Conservation (phyloP, 1,140 invertebrate genomes). For the Drosophila mojavensis region DNA sequence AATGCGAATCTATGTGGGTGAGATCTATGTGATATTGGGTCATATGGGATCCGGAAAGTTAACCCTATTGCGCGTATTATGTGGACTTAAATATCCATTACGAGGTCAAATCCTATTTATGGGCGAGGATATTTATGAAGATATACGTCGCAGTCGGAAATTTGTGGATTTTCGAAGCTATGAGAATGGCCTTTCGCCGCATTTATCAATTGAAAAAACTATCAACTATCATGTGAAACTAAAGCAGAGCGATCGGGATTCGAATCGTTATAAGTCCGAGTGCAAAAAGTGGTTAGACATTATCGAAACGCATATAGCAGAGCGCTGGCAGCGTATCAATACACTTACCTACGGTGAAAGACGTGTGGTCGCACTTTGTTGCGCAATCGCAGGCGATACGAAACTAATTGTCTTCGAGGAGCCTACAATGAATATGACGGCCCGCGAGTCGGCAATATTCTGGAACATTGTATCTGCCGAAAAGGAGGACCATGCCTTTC, state of each 20-base stretch:
- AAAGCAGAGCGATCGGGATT: slow-evolving; percentile 21
- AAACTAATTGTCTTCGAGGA: slow-evolving; percentile 66
- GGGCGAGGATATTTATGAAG: slow-evolving; percentile 32
- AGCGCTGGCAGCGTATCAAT: slow-evolving; percentile 19
- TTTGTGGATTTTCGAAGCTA: slow-evolving; percentile 56
- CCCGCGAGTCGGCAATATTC: slow-evolving; percentile 85
- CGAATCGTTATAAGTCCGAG: slow-evolving; percentile 44
- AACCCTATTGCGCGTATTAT: slow-evolving; percentile 91
- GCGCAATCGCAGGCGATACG: slow-evolving; percentile 46
- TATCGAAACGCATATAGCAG: slow-evolving; percentile 34
- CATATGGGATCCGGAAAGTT: slow-evolving; percentile 90
- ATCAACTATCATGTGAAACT: slow-evolving; percentile 60
- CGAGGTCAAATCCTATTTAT: slow-evolving; percentile 38
- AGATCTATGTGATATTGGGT: slow-evolving; percentile 89
- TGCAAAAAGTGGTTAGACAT: slow-evolving; percentile 55
- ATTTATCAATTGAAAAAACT: slow-evolving; percentile 64
- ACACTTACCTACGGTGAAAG: slow-evolving; percentile 27
- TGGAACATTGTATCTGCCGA: slow-evolving; percentile 87
- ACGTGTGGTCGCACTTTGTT: slow-evolving; percentile 63
- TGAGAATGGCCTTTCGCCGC: slow-evolving; percentile 49
- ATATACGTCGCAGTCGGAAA: background rate
- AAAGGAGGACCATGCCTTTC: slow-evolving; percentile 53
- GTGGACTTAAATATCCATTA: slow-evolving; percentile 88
- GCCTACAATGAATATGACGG: slow-evolving; percentile 46
- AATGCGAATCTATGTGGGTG: slow-evolving; percentile 87